Base-by-base conservation (phyloP, 2,888 invertebrate species). In the Himalopsyche japonica region DNA sequence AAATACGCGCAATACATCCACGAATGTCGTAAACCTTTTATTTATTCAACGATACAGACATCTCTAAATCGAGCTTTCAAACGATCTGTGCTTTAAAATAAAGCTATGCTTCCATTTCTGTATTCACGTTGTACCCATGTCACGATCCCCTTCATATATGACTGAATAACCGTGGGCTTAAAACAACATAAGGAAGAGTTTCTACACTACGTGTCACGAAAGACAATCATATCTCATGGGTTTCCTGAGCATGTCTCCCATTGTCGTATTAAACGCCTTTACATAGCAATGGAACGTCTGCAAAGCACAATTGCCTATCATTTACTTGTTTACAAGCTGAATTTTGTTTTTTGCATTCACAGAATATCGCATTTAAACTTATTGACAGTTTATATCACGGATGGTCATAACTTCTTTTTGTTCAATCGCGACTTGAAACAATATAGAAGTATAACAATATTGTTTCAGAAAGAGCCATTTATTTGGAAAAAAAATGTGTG, bases 181-280 rank as follows among this genome's bases (percentile, higher is more conserved):
- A 34, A 83, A 76, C 64, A 77, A 80, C 84, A 82, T 82, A 82
- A 82, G 82, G 85, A 82, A 82, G 81, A 83, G 81, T 85, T 83
- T 78, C 49, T 57, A 81, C 83, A 81, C 70, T 83, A 79, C 83
- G 85, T 85, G 85, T 83, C 85, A 83, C 27, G 81, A 76, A 64
- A 83, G 83, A 85, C 83, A 85, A 85, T 83, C 85, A 70, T 85
- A 85, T 85, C 85, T 80, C 80, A 43, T 70, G 79, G 76, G 49
- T 57, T 82, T 49, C 82, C 43, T 48, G 77, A 64, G 57, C 57
- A 57, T 57, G 57, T 24, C 57, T 34, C 6, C 79, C 27, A 83
- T 85, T 85, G 85, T 85, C 82, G 48, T 83, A 81, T 85, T 82
- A 83, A 81, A 49, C 83, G 82, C 82, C 70, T 64, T 76, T 85